Conservation (phyloP, 2,888 invertebrate species). For the Choristoneura rosaceana region DNA sequence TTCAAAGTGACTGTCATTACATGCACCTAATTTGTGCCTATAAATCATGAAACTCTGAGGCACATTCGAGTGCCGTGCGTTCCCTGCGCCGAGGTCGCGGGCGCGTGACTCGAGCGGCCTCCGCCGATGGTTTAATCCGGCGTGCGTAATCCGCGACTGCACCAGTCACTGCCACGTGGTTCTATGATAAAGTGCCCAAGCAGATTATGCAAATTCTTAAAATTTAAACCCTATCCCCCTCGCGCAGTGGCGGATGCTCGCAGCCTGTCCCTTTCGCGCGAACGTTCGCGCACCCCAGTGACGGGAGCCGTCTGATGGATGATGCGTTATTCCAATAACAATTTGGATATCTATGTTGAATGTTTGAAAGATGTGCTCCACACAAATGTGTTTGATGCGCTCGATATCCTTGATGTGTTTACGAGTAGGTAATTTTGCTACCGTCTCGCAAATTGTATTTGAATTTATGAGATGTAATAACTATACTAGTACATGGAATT, state of each 20-base stretch:
- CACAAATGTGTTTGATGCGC: constrained; percentile 49
- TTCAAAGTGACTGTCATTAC: constrained; percentile 19
- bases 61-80: constrained; percentile 20
- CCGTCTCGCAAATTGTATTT: constrained; percentile 12
- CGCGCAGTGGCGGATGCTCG: constrained; percentile 51
- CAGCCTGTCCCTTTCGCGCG: constrained; percentile 60
- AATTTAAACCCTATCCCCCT: constrained; percentile 71
- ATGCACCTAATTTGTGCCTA: constrained; percentile 22
- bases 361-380: constrained; percentile 68
- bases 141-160: constrained; percentile 80
- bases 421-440: constrained; percentile 41
- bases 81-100: constrained; percentile 19
- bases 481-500: too few relatives aligned
- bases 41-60: constrained; percentile 30
- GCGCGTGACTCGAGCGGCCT: constrained; percentile 63
- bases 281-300: constrained; percentile 73
- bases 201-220: constrained; percentile 85
- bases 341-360: constrained; percentile 82
- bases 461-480: not conserved
- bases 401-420: constrained; percentile 43
- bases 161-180: constrained; percentile 86
- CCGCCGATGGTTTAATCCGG: constrained; percentile 72
- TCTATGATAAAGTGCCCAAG: constrained; percentile 84
- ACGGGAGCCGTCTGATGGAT: constrained; percentile 81
- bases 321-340: constrained; percentile 85